Conservation (phyloP, 1,140 invertebrate genomes). For the Trichonephila inaurata region DNA sequence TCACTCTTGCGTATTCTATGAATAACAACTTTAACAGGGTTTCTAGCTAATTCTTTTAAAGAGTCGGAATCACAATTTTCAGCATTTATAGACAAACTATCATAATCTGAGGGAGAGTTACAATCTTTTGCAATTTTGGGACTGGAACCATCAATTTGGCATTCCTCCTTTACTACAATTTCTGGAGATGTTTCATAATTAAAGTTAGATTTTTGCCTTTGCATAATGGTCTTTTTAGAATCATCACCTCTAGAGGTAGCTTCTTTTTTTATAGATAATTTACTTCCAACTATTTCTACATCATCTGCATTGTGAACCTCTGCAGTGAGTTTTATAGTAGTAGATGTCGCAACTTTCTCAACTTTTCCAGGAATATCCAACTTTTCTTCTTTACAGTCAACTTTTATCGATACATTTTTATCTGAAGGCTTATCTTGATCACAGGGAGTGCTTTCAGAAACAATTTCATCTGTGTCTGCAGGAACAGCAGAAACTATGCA, state of each 20-base stretch:
- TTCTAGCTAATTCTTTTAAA: not conserved
- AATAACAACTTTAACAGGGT: constrained; percentile 74
- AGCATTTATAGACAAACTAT: constrained; percentile 1
- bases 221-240: not conserved
- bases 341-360: not conserved
- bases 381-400: constrained; percentile 7
- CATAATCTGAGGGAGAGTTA: not conserved
- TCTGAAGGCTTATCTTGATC: not conserved
- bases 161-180: not conserved
- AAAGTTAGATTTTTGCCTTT: not conserved
- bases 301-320: constrained; percentile 27
- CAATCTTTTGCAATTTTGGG: not conserved
- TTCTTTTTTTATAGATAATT: not conserved
- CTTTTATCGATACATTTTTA: not conserved
- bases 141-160: not conserved
- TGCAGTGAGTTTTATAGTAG: constrained; percentile 33
- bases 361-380: constrained; percentile 30
- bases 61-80: constrained; percentile 38
- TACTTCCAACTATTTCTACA: not conserved
- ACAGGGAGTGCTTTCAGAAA: not conserved
- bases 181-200: constrained; percentile 32
- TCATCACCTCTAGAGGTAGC: not conserved
- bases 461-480: not conserved
- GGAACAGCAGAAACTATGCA: constrained; percentile 8
- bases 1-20: constrained; percentile 67